phyloP scores from a whole-genome alignment of 2,113 vertebrate species.

The Archilochus colubris region DNA sequence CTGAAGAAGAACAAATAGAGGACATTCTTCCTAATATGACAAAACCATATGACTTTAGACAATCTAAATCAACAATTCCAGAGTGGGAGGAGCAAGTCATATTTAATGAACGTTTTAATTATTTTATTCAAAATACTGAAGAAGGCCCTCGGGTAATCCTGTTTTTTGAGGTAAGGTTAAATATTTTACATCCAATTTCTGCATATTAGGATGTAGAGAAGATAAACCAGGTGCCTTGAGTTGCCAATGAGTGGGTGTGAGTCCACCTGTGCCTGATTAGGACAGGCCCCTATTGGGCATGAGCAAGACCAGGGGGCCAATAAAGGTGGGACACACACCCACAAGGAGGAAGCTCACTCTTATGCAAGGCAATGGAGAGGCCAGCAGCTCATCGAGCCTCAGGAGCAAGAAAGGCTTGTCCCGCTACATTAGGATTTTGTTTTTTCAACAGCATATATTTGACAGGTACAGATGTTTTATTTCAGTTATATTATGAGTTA shows the following conservation, averaged over 20 bases:
- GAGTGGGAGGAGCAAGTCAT: slow-evolving; percentile 96
- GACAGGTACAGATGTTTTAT: background rate
- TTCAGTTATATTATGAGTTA: background rate
- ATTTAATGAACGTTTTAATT: slow-evolving; percentile 91
- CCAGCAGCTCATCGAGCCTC: too few species aligned
- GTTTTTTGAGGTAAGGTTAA: slow-evolving; percentile 90
- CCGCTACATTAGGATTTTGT: background rate
- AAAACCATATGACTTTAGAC: slow-evolving; percentile 91
- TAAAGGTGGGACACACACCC: too few species aligned
- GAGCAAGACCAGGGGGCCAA: too few species aligned
- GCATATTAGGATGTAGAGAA: fast-evolving
- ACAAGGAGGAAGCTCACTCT: too few species aligned
- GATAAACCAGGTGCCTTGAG: too few species aligned
- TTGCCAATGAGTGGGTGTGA: too few species aligned
- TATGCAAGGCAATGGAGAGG: too few species aligned
- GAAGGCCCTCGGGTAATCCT: slow-evolving; percentile 84
- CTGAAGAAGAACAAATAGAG: slow-evolving; percentile 83
- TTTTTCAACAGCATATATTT: background rate
- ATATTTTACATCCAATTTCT: background rate
- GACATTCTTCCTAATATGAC: slow-evolving; percentile 92
- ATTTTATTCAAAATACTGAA: slow-evolving; percentile 83
- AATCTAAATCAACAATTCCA: slow-evolving; percentile 87
- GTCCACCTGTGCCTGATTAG: too few species aligned
- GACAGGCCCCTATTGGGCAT: too few species aligned
- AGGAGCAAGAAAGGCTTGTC: too few species aligned